These are phyloP conservation scores for Cecropterus lyciades DNA, from an alignment of 1,140 invertebrate species.

Conservation along the genomic window DNA sequence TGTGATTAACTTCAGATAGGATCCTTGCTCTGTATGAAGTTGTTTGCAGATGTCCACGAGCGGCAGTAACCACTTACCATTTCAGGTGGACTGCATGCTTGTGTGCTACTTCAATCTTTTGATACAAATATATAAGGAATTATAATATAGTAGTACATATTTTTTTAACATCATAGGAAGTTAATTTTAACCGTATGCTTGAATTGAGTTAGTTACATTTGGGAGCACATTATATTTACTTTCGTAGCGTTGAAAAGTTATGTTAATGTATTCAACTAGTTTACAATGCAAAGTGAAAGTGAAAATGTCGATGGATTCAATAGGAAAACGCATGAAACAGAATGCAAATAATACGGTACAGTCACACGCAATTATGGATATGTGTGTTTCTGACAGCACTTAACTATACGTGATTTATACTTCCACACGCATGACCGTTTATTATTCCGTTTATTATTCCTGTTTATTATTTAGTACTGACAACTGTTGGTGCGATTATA, in stretches of 20 bases:
- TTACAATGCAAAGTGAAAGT: conserved; percentile 17
- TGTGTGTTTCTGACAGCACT: conserved; percentile 2
- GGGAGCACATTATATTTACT: neutral
- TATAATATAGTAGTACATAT: no score
- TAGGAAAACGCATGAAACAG: conserved; percentile 19
- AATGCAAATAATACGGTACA: conserved; percentile 15
- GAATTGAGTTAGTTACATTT: no score
- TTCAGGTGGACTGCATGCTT: no score
- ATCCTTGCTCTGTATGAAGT: no score
- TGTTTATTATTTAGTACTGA: neutral
- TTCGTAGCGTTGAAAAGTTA: conserved; percentile 4
- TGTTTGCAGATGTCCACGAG: no score
- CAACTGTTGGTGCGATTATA: neutral
- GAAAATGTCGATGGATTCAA: conserved; percentile 13
- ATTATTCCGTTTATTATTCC: neutral
- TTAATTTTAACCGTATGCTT: no score
- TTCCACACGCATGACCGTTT: neutral
- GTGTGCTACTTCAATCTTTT: no score
- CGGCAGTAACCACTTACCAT: no score
- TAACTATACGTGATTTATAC: conserved; percentile 4
- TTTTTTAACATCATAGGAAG: no score
- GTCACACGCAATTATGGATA: conserved; percentile 6
- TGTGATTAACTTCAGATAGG: no score
- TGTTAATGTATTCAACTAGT: conserved; percentile 7
- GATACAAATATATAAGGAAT: no score